Evolutionary conservation across 2,797 vertebrate genomes (phyloP), one percentile per base, ranked within the genome.

Genomic region (Gallinago nigripennis): DNA sequence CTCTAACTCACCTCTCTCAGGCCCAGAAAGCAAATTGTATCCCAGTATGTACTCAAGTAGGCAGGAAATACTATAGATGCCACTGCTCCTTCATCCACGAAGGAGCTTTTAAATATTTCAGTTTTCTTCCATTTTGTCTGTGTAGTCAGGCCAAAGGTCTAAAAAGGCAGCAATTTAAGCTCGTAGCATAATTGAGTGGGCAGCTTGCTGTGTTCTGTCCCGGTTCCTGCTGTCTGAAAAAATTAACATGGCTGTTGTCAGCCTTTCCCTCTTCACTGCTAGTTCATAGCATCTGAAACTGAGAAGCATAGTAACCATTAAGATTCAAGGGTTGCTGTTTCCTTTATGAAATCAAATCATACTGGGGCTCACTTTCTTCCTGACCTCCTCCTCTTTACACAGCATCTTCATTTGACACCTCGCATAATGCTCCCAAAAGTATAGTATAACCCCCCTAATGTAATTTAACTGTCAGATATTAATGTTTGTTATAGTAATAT

Each of bases 271-370:
- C 73, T 91, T 37, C 37, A 30, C 28, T 35, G 43, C 70, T 86
- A 12, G 3, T 78, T 94, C 77, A 65, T 48, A 79, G 85, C 39
- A 21, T 46, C 48, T 64, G 43, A 68, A 88, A 64, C 64, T 50
- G 56, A 86, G 82, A 86, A 64, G 56, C 31, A 12, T 5, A 48
- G 63, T 66, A 65, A 45, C 41, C 0, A 0, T 64, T 90, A 90
- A 94, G 46, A 83, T 75, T 94, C 85, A 96, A 50, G 39, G 73
- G 58, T 11, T 63, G 82, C 46, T 25, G 48, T 82, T 85, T 88
- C 28, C 66, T 21, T 72, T 41, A 53, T 3, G 4, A 89, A 89
- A 89, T 73, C 19, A 82, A 79, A 86, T 88, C 18, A 25, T 33
- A 45, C 33, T 8, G 15, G 28, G 25, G 21, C 50, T 90, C 4